Evolutionary conservation across 2,797 vertebrate genomes (phyloP).

Genomic region (Sebastes taczanowskii): DNA sequence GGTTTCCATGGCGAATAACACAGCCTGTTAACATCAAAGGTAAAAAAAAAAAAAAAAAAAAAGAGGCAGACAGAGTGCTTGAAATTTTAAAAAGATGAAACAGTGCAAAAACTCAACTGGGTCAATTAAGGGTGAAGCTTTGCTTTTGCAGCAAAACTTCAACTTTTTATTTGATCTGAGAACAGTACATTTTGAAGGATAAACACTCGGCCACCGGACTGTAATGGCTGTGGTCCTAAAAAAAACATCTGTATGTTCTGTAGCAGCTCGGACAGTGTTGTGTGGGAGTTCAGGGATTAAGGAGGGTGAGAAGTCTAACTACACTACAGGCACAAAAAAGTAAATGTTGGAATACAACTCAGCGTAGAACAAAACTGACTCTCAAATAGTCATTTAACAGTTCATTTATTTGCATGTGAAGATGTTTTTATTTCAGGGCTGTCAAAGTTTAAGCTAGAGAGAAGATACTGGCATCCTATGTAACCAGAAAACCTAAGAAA

Average conservation of each 20-base stretch:
- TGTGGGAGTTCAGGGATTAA: background rate
- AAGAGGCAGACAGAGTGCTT: background rate
- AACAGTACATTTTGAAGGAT: background rate
- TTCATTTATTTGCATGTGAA: background rate
- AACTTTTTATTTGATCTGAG: background rate
- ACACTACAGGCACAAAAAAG: background rate
- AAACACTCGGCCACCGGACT: background rate
- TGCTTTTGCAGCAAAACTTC: background rate
- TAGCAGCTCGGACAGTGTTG: background rate
- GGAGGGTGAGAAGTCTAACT: background rate
- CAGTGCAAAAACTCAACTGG: background rate
- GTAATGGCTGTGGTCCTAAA: background rate
- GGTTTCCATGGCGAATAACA: conserved; percentile 44
- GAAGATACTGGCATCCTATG: accelerated
- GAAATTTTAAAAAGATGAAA: conserved; percentile 8
- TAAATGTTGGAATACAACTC: background rate
- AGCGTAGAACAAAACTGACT: background rate
- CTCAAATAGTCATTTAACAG: background rate
- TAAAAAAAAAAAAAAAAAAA: background rate
- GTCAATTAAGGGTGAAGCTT: conserved; percentile 1
- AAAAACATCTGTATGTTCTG: background rate
- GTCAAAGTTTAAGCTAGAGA: too few species aligned
- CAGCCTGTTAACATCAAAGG: conserved; percentile 41
- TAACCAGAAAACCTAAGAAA: accelerated
- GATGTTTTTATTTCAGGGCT: background rate